Percentiles rank a stretch among this genome's conserved stretches.
Conservation (phyloP, 2,888 invertebrate species). For the Ashinkailepas kermadecensis region DNA sequence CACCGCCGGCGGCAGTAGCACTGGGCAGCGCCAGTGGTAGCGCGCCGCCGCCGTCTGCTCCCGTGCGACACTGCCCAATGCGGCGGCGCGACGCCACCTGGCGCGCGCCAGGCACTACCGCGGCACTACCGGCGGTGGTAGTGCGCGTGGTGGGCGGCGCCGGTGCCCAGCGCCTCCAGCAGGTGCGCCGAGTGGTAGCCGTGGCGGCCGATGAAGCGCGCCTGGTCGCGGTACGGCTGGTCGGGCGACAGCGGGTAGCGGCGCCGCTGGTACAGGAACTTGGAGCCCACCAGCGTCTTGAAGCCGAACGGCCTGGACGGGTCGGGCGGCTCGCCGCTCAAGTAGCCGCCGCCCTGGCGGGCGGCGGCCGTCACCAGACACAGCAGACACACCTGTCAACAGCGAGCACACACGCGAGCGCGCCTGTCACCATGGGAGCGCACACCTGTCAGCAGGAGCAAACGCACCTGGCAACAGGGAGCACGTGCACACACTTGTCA, state of each 20-base stretch:
- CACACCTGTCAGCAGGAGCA: too few relatives aligned
- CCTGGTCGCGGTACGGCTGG: slow-evolving; percentile 20
- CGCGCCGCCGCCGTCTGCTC: too few relatives aligned
- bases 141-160: not conserved
- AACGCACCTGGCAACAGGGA: too few relatives aligned
- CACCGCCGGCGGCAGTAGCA: too few relatives aligned
- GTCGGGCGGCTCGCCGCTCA: not conserved
- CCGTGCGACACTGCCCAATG: too few relatives aligned
- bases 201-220: slow-evolving; percentile 17
- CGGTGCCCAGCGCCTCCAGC: slow-evolving; percentile 11
- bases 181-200: slow-evolving; percentile 18
- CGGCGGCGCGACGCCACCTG: too few relatives aligned
- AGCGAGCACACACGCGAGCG: not conserved
- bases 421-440: not conserved
- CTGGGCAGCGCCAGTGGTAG: too few relatives aligned
- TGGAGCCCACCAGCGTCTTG: slow-evolving; percentile 2
- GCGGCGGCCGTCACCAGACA: not conserved
- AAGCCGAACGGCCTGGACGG: not conserved
- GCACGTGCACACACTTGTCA: too few relatives aligned
- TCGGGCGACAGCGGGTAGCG: slow-evolving; percentile 7
- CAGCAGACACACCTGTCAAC: not conserved
- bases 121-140: not conserved
- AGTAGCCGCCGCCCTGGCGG: not conserved
- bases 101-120: too few relatives aligned
- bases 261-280: slow-evolving; percentile 1